Conservation (phyloP, 2,888 invertebrate genomes). For the Euphydryas editha region DNA sequence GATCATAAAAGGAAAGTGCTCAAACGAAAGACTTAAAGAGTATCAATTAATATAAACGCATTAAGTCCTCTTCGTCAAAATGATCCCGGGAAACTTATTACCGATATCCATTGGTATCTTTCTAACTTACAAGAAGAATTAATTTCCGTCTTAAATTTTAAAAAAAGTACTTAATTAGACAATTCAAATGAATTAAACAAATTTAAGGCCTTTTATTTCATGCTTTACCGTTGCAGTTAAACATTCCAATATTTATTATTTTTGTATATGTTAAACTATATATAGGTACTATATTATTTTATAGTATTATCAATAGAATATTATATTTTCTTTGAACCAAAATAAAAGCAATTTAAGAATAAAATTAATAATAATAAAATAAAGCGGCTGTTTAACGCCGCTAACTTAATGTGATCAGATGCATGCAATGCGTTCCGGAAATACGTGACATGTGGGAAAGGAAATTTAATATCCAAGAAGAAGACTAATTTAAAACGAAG, state of each 20-base stretch:
- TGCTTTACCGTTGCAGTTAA: no score
- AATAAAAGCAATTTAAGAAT: no score
- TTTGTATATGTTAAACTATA: no score
- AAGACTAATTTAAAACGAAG: constrained; percentile 31
- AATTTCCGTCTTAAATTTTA: no score
- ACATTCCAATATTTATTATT: no score
- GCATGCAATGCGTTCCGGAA: constrained; percentile 37
- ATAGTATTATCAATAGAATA: no score
- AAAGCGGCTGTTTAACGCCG: constrained; percentile 22
- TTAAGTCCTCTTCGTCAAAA: neutral
- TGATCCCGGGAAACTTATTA: neutral
- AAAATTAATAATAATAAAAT: constrained; percentile 8
- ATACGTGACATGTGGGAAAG: constrained; percentile 32
- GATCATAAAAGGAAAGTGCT: neutral
- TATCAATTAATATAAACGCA: neutral
- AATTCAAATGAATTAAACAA: no score
- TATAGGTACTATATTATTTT: no score
- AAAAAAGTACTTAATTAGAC: no score
- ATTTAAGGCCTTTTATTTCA: no score
- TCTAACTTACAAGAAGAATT: neutral
- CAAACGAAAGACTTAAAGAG: neutral
- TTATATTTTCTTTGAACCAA: neutral
- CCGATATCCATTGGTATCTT: neutral
- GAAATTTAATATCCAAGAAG: constrained; percentile 38
- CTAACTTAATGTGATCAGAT: constrained; percentile 35